phyloP scores from a whole-genome alignment of 1,140 invertebrate genomes.

The Papilio polytes region DNA sequence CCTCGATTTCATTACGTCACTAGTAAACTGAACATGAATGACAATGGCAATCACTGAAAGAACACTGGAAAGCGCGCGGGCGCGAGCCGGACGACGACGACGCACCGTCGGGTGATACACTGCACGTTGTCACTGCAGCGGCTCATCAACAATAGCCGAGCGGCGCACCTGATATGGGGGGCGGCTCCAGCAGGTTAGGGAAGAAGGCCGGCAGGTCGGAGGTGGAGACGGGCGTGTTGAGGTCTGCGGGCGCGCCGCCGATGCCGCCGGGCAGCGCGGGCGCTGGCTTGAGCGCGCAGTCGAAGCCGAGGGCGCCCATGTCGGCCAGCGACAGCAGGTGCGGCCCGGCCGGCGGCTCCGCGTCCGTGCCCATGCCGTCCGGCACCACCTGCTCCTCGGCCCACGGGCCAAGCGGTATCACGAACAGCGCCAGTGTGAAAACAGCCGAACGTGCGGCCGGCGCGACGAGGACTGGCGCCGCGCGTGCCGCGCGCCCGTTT shows the following conservation, averaged over 20 bases:
- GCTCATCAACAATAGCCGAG: conserved; percentile 22
- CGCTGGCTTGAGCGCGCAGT: conserved; percentile 86
- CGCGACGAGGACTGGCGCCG: conserved; percentile 81
- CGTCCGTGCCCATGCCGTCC: conserved; percentile 78
- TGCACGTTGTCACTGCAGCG: background rate
- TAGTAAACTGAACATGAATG: conserved; percentile 15
- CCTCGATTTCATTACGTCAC: conserved; percentile 21
- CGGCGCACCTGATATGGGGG: conserved; percentile 92
- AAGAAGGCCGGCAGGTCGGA: conserved; percentile 80
- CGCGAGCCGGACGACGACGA: background rate
- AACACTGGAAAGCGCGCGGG: background rate
- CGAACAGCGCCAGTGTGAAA: conserved; percentile 81
- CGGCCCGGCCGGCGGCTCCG: conserved; percentile 71
- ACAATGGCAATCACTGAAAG: background rate
- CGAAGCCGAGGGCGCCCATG: conserved; percentile 74
- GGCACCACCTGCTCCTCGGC: conserved; percentile 84
- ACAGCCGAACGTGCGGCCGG: conserved; percentile 75
- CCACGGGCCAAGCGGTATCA: conserved; percentile 81
- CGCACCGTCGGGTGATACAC: background rate
- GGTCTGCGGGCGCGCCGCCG: conserved; percentile 82
- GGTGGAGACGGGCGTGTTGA: conserved; percentile 79
- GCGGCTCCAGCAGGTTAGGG: conserved; percentile 89
- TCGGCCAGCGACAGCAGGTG: conserved; percentile 80
- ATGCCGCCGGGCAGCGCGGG: conserved; percentile 88
- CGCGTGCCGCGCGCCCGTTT: conserved; percentile 80